Percentiles rank a stretch among this genome's conserved stretches.
phyloP scores from a whole-genome alignment of 2,888 invertebrate genomes.

The Epiblema foenella region DNA sequence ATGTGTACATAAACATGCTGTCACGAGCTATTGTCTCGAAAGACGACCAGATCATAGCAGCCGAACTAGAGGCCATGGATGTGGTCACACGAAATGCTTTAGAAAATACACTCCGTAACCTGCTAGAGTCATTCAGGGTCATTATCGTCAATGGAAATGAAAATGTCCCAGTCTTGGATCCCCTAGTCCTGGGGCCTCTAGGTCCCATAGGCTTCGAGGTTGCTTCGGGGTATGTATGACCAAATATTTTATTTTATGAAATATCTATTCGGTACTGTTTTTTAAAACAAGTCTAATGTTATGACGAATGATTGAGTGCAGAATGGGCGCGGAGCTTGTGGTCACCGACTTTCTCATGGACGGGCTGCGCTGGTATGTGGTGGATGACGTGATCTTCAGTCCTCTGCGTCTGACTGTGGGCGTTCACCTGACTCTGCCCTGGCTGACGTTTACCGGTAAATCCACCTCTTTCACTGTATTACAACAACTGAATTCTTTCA shows the following conservation, averaged over 20 bases:
- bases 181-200: slow-evolving; percentile 50
- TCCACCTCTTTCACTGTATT: no score
- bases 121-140: slow-evolving; percentile 59
- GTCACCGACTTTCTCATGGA: slow-evolving; percentile 54
- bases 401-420: slow-evolving; percentile 57
- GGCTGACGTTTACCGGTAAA: slow-evolving; percentile 58
- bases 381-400: slow-evolving; percentile 59
- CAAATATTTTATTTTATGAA: no score
- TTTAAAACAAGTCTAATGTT: no score
- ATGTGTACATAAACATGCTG: slow-evolving; percentile 18
- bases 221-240: slow-evolving; percentile 28
- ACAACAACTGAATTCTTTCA: no score
- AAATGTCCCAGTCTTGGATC: slow-evolving; percentile 59
- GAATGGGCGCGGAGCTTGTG: slow-evolving; percentile 50
- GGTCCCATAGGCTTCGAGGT: slow-evolving; percentile 28
- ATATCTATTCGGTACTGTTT: no score
- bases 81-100: slow-evolving; percentile 1
- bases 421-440: slow-evolving; percentile 58
- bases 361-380: slow-evolving; percentile 63
- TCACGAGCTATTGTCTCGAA: slow-evolving; percentile 7
- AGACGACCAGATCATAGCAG: slow-evolving; percentile 10
- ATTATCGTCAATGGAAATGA: slow-evolving; percentile 63
- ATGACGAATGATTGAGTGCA: slow-evolving; percentile 42
- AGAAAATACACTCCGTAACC: slow-evolving; percentile 31
- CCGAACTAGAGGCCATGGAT: slow-evolving; percentile 18